Percentiles rank a stretch among this genome's conserved stretches.
phyloP scores from a whole-genome alignment of 1,140 invertebrate species.

The Diabrotica virgifera region DNA sequence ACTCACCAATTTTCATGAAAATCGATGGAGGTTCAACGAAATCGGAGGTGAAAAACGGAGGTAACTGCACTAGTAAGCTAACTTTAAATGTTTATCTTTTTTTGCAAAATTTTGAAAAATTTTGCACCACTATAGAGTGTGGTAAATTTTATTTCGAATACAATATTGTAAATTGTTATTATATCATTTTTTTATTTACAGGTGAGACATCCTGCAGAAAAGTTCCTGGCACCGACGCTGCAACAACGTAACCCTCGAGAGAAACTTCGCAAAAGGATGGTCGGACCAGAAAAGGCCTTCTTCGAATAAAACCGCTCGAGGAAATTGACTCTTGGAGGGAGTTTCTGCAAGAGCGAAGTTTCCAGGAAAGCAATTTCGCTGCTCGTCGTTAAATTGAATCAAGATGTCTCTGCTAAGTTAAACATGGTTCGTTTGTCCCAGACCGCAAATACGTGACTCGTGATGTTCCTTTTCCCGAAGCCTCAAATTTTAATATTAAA shows the following conservation, averaged over 20 bases:
- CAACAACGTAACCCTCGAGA: background rate
- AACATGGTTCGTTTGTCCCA: conserved; percentile 1
- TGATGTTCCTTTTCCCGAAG: background rate
- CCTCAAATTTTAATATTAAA: conserved; percentile 1
- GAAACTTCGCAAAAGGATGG: background rate
- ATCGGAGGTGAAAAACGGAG: no score
- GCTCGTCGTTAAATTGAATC: background rate
- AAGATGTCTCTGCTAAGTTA: conserved; percentile 2
- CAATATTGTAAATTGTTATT: no score
- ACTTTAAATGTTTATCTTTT: no score
- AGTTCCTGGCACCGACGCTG: background rate
- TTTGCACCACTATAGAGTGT: no score
- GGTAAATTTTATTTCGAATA: no score
- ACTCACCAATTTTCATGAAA: no score
- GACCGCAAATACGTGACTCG: background rate
- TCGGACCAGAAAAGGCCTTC: background rate
- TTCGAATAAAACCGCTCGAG: background rate
- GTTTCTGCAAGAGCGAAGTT: conserved; percentile 1
- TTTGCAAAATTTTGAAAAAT: no score
- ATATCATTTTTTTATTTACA: no score
- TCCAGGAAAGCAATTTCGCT: background rate
- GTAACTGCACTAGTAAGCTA: no score
- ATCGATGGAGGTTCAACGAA: no score
- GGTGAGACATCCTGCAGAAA: no score
- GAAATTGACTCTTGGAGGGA: background rate